A percentile compares a stretch with the other conserved stretches of the same genome.
These are phyloP conservation scores for Cybosia mesomella DNA, from an alignment of 2,888 invertebrate genomes.

Conservation along the genomic window DNA sequence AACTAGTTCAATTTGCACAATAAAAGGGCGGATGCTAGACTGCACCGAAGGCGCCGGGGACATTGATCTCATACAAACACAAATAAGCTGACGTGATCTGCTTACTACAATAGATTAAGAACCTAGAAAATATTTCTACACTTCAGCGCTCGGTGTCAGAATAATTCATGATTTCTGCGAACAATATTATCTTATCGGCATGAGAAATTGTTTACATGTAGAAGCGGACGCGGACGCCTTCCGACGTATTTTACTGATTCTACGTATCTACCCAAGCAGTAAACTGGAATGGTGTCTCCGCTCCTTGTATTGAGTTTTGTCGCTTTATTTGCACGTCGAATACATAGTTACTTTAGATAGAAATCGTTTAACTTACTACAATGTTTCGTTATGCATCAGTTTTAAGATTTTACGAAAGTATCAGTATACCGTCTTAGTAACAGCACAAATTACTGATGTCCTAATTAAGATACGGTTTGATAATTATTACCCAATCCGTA, in stretches of 20 bases:
- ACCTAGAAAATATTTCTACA: conserved; percentile 72
- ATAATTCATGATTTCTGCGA: conserved; percentile 72
- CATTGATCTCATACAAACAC: conserved; percentile 83
- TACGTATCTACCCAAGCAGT: conserved; percentile 57
- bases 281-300: conserved; percentile 58
- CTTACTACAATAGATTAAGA: conserved; percentile 82
- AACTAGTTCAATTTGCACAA: conserved; percentile 69
- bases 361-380: conserved; percentile 34
- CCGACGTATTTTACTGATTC: conserved; percentile 68
- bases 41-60: conserved; percentile 74
- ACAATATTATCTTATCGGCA: conserved; percentile 72
- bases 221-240: conserved; percentile 63
- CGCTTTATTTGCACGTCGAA: conserved; percentile 60
- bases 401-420: background rate
- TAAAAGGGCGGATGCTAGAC: conserved; percentile 63
- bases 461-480: background rate
- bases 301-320: conserved; percentile 65
- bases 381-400: background rate
- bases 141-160: conserved; percentile 57
- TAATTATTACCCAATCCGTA: background rate
- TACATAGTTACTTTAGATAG: conserved; percentile 51
- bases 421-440: background rate
- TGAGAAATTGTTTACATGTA: conserved; percentile 74
- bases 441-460: background rate
- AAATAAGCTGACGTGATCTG: conserved; percentile 86